Percentiles rank a stretch among this genome's conserved stretches.
These are phyloP conservation scores for Pseudochirops corinnae DNA, from an alignment of 2,797 vertebrate species.

Conservation along the genomic window DNA sequence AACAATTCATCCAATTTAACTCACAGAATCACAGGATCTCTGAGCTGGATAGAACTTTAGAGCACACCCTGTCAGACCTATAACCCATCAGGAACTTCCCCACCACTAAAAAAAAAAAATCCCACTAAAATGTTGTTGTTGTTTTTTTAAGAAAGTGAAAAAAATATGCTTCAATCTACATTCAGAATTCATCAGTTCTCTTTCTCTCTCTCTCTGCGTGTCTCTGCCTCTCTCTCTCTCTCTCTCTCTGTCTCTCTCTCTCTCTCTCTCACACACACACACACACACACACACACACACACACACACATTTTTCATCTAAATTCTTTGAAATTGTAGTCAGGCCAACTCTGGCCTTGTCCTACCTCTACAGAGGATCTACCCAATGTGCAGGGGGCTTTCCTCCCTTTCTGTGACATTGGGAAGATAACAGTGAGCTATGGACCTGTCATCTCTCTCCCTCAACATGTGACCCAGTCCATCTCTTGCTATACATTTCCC, in stretches of 20 bases:
- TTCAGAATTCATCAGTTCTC: not conserved
- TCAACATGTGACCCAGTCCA: not conserved
- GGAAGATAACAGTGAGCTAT: not conserved
- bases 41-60: not conserved
- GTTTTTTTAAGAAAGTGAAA: not conserved
- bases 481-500: not conserved
- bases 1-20: not conserved
- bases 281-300: no score
- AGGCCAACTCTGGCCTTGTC: not conserved
- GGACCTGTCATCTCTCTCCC: not conserved
- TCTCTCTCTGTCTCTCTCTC: no score
- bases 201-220: no score
- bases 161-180: not conserved
- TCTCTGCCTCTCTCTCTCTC: no score
- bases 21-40: not conserved
- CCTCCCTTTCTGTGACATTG: not conserved
- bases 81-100: not conserved
- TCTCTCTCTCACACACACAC: no score
- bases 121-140: not conserved
- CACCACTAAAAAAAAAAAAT: not conserved
- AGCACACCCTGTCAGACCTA: not conserved
- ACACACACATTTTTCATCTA: not conserved
- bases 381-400: no score
- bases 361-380: not conserved
- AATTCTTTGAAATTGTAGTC: not conserved